phyloP scores from a whole-genome alignment of 37 sponge, comb jelly and placozoan genomes.

The Corticium candelabrum region DNA sequence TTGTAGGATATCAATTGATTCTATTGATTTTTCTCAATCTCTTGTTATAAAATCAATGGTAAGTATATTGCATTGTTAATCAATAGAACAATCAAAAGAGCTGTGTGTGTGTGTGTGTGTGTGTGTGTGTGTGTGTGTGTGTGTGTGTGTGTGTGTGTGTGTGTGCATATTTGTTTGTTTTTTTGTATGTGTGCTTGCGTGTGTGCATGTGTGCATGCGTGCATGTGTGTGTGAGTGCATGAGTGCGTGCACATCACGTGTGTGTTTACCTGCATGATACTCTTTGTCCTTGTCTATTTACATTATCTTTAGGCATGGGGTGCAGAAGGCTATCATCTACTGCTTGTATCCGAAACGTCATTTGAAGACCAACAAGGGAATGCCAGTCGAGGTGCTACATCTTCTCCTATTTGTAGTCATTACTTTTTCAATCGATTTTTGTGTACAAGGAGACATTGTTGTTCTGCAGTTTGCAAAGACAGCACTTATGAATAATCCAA shows the following conservation, averaged over 20 bases:
- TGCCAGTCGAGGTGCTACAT: neutral
- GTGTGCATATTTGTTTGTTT: too few species aligned
- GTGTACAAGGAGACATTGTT: neutral
- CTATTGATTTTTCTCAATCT: neutral
- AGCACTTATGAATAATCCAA: neutral
- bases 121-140: constrained; percentile 5
- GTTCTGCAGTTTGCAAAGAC: neutral
- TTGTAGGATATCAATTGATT: neutral
- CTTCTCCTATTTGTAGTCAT: neutral
- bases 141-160: neutral
- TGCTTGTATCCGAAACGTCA: neutral
- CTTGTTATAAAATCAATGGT: constrained; percentile 34
- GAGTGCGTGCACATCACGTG: neutral
- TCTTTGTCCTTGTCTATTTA: neutral
- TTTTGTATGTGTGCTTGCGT: too few species aligned
- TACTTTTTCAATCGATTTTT: neutral
- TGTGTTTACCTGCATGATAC: neutral
- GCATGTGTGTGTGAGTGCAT: too few species aligned
- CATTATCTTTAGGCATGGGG: neutral
- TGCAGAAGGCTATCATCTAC: neutral
- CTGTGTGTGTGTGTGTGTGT: constrained; percentile 5
- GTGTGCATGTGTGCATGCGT: too few species aligned
- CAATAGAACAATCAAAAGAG: too few species aligned
- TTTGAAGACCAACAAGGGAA: neutral
- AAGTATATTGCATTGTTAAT: too few species aligned